Evolutionary conservation across 2,888 invertebrate species (phyloP).

Genomic region (Scaptomyza reducta): DNA sequence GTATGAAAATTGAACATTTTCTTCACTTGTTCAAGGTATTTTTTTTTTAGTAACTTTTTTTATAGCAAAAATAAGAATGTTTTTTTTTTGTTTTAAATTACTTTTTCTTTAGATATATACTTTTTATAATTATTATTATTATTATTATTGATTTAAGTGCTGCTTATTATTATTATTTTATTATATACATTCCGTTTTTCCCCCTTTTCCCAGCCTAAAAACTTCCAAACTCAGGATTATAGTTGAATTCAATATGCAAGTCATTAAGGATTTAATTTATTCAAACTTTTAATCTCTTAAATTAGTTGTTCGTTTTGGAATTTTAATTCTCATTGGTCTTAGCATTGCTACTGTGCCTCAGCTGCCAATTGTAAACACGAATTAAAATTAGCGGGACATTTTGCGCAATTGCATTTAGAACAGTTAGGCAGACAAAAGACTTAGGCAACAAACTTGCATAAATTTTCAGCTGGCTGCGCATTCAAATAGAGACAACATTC

Average conservation of each 20-base stretch:
- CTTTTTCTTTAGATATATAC: too few relatives aligned
- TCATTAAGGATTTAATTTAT: constrained; percentile 10
- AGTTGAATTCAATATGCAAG: constrained; percentile 1
- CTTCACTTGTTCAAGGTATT: too few relatives aligned
- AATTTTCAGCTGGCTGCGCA: constrained; percentile 65
- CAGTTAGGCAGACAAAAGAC: constrained; percentile 72
- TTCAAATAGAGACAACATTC: constrained; percentile 48
- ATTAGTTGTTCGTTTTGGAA: neutral
- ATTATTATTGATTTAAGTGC: too few relatives aligned
- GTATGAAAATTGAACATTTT: neutral
- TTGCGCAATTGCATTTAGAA: constrained; percentile 64
- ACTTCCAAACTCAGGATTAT: neutral
- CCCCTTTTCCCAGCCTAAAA: neutral
- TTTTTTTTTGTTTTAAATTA: too few relatives aligned
- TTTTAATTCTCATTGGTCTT: neutral
- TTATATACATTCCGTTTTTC: neutral
- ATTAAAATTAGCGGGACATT: constrained; percentile 51
- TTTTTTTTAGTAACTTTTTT: too few relatives aligned
- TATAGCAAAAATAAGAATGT: too few relatives aligned
- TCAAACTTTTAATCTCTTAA: neutral
- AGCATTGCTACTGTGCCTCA: constrained; percentile 20
- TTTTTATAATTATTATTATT: too few relatives aligned
- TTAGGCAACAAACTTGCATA: constrained; percentile 69
- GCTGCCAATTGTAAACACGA: constrained; percentile 18
- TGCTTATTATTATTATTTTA: too few relatives aligned